These are phyloP conservation scores for Drosophila ananassae DNA, from an alignment of 1,140 invertebrate genomes.

Conservation along the genomic window DNA sequence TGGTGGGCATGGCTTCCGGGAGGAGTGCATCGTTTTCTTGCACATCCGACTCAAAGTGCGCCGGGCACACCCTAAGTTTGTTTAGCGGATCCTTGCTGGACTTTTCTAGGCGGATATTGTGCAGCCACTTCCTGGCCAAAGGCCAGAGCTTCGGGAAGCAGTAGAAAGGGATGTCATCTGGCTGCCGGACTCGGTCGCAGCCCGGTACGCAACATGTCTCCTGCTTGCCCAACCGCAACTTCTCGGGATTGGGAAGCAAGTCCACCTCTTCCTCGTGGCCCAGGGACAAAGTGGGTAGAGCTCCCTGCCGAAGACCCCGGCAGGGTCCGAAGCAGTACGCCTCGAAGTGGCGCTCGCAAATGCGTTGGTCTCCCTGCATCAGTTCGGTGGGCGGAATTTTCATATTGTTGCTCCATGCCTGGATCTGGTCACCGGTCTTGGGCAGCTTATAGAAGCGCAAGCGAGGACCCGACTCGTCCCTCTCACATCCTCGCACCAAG, in stretches of 20 bases:
- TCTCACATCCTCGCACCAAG: slow-evolving; percentile 43
- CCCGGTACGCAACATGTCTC: slow-evolving; percentile 56
- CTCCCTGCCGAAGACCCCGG: slow-evolving; percentile 43
- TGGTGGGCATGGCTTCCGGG: not conserved
- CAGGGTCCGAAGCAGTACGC: slow-evolving; percentile 45
- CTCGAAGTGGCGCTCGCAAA: slow-evolving; percentile 73
- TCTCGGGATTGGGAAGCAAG: slow-evolving; percentile 46
- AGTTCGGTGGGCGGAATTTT: slow-evolving; percentile 26
- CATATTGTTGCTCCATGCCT: slow-evolving; percentile 64
- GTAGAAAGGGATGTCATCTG: slow-evolving; percentile 20
- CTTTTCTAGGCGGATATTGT: slow-evolving; percentile 50
- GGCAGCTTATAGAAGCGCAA: slow-evolving; percentile 58
- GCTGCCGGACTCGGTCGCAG: slow-evolving; percentile 35
- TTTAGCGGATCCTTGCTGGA: slow-evolving; percentile 16
- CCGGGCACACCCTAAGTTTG: slow-evolving; percentile 43
- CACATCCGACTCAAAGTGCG: slow-evolving; percentile 54
- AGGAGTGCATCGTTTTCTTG: slow-evolving; percentile 19
- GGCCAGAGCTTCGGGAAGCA: slow-evolving; percentile 42
- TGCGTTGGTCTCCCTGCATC: slow-evolving; percentile 19
- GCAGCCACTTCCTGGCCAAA: slow-evolving; percentile 57
- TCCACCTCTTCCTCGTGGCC: slow-evolving; percentile 40
- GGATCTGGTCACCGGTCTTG: slow-evolving; percentile 23
- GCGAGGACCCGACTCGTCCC: slow-evolving; percentile 12
- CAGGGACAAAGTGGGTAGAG: slow-evolving; percentile 61
- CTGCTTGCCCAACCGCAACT: slow-evolving; percentile 9